Conservation (phyloP, 1,140 invertebrate species). For the Elysia chlorotica region DNA sequence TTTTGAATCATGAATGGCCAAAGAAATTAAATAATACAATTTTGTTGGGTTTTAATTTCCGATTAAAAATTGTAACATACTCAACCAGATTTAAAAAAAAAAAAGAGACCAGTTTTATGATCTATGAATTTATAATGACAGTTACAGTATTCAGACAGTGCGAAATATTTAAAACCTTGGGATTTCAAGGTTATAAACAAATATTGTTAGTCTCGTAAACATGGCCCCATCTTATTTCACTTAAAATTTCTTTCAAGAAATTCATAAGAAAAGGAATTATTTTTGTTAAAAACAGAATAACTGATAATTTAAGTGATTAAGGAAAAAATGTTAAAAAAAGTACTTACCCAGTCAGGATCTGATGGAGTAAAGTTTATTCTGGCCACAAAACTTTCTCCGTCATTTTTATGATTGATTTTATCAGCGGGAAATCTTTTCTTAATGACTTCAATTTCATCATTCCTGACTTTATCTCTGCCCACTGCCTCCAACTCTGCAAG, state of each 20-base stretch:
- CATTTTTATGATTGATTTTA: slow-evolving; percentile 5
- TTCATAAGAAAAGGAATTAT: neutral
- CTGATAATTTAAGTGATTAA: too few relatives aligned
- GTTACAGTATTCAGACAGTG: too few relatives aligned
- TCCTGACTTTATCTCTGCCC: neutral
- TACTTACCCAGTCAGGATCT: slow-evolving; percentile 55
- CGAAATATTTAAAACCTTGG: neutral
- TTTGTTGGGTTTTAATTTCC: too few relatives aligned
- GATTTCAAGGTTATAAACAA: neutral
- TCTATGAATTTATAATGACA: too few relatives aligned
- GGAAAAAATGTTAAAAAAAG: neutral
- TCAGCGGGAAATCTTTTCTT: slow-evolving; percentile 18
- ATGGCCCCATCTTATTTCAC: neutral
- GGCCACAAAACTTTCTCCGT: neutral
- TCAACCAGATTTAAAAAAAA: too few relatives aligned
- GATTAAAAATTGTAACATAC: too few relatives aligned
- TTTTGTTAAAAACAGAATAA: too few relatives aligned
- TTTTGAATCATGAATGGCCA: too few relatives aligned
- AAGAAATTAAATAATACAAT: too few relatives aligned
- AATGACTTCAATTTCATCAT: neutral
- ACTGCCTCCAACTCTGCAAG: neutral
- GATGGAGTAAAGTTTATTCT: slow-evolving; percentile 35
- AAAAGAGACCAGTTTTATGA: too few relatives aligned
- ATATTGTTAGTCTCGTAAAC: neutral
- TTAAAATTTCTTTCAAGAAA: neutral